Evolutionary conservation across 2,797 vertebrate genomes (phyloP).

Genomic region (Chloroceryle inda): DNA sequence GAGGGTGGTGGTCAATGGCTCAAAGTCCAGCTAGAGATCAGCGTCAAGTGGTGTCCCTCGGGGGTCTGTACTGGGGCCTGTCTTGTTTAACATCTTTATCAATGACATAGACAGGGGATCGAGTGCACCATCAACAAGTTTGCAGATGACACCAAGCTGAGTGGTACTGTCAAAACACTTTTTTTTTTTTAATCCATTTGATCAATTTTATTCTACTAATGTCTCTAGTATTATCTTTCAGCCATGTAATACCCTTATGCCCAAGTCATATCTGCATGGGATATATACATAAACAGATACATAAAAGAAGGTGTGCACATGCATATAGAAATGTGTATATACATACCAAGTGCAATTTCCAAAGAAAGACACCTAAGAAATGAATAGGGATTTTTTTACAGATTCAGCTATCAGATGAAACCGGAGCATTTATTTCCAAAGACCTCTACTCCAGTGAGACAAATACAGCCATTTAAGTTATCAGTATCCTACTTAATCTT

Average conservation of each 20-base stretch:
- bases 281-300: accelerated
- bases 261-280: background rate
- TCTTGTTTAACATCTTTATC: too few relatives aligned
- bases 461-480: background rate
- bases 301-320: background rate
- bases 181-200: background rate
- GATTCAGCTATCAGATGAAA: background rate
- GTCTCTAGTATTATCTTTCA: background rate
- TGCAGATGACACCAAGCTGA: too few relatives aligned
- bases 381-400: background rate
- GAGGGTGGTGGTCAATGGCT: too few relatives aligned
- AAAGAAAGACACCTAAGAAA: background rate
- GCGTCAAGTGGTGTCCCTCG: too few relatives aligned
- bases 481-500: background rate
- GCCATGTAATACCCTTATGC: background rate
- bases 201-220: background rate
- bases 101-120: too few relatives aligned
- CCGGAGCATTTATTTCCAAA: background rate
- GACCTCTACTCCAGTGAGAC: background rate
- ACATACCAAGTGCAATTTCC: background rate
- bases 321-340: accelerated
- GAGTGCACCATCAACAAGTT: too few relatives aligned
- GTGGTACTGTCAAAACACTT: too few relatives aligned
- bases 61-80: too few relatives aligned
- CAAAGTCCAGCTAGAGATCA: too few relatives aligned